Evolutionary conservation across 92 coral and sea anemone species (phyloP).

Genomic region (Parazoanthus darwini): DNA sequence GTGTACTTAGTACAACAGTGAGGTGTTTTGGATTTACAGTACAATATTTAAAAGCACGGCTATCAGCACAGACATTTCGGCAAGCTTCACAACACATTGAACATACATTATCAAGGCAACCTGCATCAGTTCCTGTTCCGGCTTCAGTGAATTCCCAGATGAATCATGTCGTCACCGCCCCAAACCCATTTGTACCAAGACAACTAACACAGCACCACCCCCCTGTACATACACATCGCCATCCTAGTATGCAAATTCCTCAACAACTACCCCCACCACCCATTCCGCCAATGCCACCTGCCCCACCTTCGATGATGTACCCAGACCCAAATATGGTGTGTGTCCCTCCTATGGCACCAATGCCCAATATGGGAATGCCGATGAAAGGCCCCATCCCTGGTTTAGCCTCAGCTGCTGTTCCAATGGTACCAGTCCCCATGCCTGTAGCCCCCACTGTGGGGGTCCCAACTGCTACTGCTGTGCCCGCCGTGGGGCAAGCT

Average conservation of each 20-base stretch:
- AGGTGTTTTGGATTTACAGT: too few species aligned
- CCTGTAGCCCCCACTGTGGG: slow-evolving; percentile 64
- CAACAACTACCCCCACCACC: slow-evolving; percentile 75
- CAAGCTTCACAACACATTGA: slow-evolving; percentile 90
- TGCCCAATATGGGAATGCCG: slow-evolving; percentile 35
- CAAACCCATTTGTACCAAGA: slow-evolving; percentile 40
- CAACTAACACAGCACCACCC: slow-evolving; percentile 39
- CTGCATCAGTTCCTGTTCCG: slow-evolving; percentile 49
- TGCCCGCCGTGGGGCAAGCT: slow-evolving; percentile 46
- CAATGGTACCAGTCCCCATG: slow-evolving; percentile 73
- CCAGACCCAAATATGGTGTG: slow-evolving; percentile 45
- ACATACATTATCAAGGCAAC: slow-evolving; percentile 51
- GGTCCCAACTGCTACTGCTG: slow-evolving; percentile 44
- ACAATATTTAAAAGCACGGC: too few species aligned
- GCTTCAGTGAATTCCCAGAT: slow-evolving; percentile 39
- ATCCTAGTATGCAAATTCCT: slow-evolving; percentile 47
- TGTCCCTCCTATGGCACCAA: slow-evolving; percentile 41
- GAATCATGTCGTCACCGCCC: slow-evolving; percentile 1
- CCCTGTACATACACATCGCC: slow-evolving; percentile 45
- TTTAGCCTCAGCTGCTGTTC: slow-evolving; percentile 52
- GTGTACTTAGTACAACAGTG: too few species aligned
- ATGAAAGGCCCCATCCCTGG: slow-evolving; percentile 48
- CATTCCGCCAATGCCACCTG: slow-evolving; percentile 65
- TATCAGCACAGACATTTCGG: slow-evolving; percentile 87
- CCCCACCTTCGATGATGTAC: slow-evolving; percentile 37